phyloP scores from a whole-genome alignment of 2,797 vertebrate species.

The Myioborus melanocephalus region DNA sequence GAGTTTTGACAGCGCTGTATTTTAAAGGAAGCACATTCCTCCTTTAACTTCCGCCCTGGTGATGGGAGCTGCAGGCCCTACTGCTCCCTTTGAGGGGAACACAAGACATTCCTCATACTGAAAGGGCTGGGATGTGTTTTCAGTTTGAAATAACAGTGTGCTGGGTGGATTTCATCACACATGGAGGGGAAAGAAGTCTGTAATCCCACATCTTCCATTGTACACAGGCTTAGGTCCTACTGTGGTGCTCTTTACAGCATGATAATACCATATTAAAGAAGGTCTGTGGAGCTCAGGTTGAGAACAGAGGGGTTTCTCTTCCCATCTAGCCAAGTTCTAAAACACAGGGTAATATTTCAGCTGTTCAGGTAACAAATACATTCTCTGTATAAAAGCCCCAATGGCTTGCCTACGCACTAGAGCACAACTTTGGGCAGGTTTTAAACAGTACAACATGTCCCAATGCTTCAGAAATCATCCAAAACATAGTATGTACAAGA shows the following conservation, averaged over 20 bases:
- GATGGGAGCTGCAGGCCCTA: neutral
- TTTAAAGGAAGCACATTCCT: neutral
- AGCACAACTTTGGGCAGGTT: neutral
- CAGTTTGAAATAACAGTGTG: neutral
- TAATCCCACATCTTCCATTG: accelerated
- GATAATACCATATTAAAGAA: neutral
- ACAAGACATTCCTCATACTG: neutral
- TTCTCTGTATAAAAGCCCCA: neutral
- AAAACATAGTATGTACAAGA: neutral
- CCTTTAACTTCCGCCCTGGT: neutral
- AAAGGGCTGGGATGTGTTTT: neutral
- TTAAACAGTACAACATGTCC: neutral
- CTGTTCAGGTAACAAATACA: neutral
- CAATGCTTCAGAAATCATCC: neutral
- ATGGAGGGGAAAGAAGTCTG: neutral
- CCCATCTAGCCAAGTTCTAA: neutral
- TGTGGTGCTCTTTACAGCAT: neutral
- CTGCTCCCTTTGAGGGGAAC: neutral
- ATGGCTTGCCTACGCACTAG: neutral
- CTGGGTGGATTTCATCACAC: neutral
- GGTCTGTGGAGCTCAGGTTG: neutral
- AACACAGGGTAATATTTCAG: neutral
- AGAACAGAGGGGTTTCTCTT: neutral
- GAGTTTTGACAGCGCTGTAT: neutral
- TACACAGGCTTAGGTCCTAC: neutral